Percentiles rank a stretch among this genome's conserved stretches.
Conservation (phyloP, 1,140 invertebrate species). For the Rhagoletis pomonella region DNA sequence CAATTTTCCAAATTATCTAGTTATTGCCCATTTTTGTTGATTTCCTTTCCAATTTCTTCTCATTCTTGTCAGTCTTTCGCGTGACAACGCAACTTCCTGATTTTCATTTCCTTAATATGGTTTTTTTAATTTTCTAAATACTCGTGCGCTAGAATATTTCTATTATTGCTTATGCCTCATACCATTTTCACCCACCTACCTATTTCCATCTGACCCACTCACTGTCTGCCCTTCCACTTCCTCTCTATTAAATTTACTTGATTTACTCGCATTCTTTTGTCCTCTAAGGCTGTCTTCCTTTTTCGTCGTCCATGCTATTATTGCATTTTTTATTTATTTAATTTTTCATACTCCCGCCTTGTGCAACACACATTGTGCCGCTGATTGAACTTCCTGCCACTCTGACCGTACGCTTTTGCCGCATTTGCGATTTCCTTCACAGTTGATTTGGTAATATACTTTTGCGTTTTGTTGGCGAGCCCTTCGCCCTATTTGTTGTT, state of each 20-base stretch:
- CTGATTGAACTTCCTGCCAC: conserved; percentile 49
- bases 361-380: conserved; percentile 1
- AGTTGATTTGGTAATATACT: neutral
- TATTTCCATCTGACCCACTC: neutral
- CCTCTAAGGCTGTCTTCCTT: neutral
- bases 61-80: neutral
- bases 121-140: conserved; percentile 10
- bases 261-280: neutral
- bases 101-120: conserved; percentile 16
- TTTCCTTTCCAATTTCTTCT: too few species aligned
- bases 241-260: conserved; percentile 42
- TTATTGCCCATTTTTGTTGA: too few species aligned
- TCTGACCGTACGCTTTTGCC: neutral
- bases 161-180: neutral
- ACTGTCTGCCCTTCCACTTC: neutral
- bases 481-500: too few species aligned
- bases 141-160: conserved; percentile 19
- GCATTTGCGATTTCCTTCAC: neutral
- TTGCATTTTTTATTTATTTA: conserved; percentile 38
- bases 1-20: too few species aligned
- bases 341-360: conserved; percentile 4
- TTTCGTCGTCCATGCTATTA: neutral
- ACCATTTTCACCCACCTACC: neutral
- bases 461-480: neutral
- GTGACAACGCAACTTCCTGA: neutral